phyloP scores from a whole-genome alignment of 2,888 invertebrate genomes.

The Seira sanloemensis region DNA sequence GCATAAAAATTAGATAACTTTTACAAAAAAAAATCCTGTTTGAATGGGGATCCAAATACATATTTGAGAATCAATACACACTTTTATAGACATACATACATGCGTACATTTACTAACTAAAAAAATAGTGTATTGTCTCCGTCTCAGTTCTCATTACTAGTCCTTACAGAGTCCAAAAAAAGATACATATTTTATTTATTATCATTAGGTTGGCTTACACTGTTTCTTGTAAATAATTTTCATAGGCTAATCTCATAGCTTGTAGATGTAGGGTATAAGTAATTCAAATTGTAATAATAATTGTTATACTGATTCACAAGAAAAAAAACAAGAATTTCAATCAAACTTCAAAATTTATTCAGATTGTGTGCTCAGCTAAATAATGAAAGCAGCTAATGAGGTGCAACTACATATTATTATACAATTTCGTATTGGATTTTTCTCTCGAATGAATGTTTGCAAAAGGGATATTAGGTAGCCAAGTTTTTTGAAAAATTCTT shows the following conservation, averaged over 20 bases:
- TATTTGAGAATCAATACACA: too few relatives aligned
- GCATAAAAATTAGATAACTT: too few relatives aligned
- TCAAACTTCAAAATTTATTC: background rate
- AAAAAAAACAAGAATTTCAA: background rate
- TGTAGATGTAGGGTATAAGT: background rate
- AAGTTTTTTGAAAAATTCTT: conserved; percentile 3
- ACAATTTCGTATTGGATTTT: background rate
- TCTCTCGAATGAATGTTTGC: background rate
- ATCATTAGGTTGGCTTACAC: conserved; percentile 52
- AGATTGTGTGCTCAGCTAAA: conserved; percentile 32
- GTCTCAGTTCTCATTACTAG: conserved; percentile 66
- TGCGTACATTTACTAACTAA: background rate
- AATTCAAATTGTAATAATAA: background rate
- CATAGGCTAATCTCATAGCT: background rate
- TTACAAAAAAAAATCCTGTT: too few relatives aligned
- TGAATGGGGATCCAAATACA: too few relatives aligned
- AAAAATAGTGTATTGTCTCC: conserved; percentile 40
- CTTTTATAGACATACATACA: too few relatives aligned
- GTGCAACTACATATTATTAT: conserved; percentile 9
- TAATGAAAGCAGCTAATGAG: conserved; percentile 7
- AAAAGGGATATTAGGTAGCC: background rate
- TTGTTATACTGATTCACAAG: too few relatives aligned
- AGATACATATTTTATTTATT: conserved; percentile 64
- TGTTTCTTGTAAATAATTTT: conserved; percentile 25
- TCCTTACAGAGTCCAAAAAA: conserved; percentile 62